Evolutionary conservation across 2,888 invertebrate species (phyloP), one percentile per base, ranked within the genome.

Genomic region (Hydroisotoma schaefferi): DNA sequence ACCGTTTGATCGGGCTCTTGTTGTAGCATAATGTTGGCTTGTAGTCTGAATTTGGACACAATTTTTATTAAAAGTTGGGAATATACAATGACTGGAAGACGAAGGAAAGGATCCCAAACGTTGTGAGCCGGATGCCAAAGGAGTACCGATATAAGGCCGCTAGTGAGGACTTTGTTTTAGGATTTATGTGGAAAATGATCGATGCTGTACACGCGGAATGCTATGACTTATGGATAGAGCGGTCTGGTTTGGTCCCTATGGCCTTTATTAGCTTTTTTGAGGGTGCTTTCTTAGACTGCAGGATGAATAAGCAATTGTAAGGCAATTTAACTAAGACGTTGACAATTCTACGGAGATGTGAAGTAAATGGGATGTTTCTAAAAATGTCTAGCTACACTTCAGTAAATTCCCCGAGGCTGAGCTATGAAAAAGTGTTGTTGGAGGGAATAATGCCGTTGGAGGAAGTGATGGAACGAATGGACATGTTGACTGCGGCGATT

Each of bases 161-260:
- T 25, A 25, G 8, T 1, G 61, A 61, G 26, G 56, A 61, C 28
- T 56, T 61, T n/a, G 12, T 61, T 52, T 18, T 61, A 27, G 61
- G 56, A 1, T 44, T 48, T 0, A 20, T 56, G 4, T 61, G 61
- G 56, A 61, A 61, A 40, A 28, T 48, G 1, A 52, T 61, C 47
- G 61, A 61, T 27, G 37, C 56, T 22, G 53, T 56, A 15, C 56
- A 57, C 37, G 33, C 56, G 2, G 51, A 52, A 18, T 61, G 61
- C 29, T 61, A 48, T 18, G 37, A 18, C 20, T 15, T 18, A 15
- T 43, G 43, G 43, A 43, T 18, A 15, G 15, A 33, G 8, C 15
- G 8, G 8, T 8, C 8, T 33, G 33, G 33, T 10, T 33, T 15
- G 8, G 15, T 33, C 33, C 33, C 33, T 15, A 33, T 33, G 8